Evolutionary conservation across 2,797 vertebrate species (phyloP).

Genomic region (Sebastes aleutianus): DNA sequence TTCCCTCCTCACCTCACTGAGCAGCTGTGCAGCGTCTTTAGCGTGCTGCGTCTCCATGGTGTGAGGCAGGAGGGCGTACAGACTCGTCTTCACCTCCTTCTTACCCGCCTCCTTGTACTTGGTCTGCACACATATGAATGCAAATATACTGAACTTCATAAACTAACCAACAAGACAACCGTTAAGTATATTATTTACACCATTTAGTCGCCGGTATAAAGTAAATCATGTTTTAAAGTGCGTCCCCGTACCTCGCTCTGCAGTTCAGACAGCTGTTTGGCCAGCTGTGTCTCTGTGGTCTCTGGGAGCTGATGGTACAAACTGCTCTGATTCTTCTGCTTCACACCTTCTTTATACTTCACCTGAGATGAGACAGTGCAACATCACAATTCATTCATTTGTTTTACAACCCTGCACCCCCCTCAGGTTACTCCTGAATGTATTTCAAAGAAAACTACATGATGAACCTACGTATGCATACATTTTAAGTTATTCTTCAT

Average conservation of each 20-base stretch:
- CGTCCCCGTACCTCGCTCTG: slow-evolving; percentile 65
- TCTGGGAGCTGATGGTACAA: slow-evolving; percentile 73
- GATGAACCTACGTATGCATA: too few relatives aligned
- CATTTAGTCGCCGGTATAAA: neutral
- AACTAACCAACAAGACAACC: too few relatives aligned
- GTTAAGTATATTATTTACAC: too few relatives aligned
- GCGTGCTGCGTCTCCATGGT: slow-evolving; percentile 89
- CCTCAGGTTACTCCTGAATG: too few relatives aligned
- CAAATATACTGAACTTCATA: too few relatives aligned
- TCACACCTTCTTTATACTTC: slow-evolving; percentile 87
- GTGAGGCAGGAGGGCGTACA: slow-evolving; percentile 88
- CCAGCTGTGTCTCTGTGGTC: slow-evolving; percentile 72
- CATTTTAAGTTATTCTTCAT: too few relatives aligned
- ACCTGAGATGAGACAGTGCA: slow-evolving; percentile 69
- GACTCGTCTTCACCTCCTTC: slow-evolving; percentile 72
- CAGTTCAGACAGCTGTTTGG: slow-evolving; percentile 68
- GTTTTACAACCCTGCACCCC: too few relatives aligned
- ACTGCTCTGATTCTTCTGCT: slow-evolving; percentile 65
- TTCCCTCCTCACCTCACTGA: slow-evolving; percentile 81
- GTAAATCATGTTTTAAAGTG: neutral
- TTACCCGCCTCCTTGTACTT: slow-evolving; percentile 88
- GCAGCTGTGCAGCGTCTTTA: slow-evolving; percentile 84
- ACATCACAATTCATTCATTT: too few relatives aligned
- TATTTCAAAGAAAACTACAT: too few relatives aligned
- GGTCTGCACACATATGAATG: slow-evolving; percentile 63